phyloP scores from a whole-genome alignment of 92 coral and sea anemone genomes.

The Nematostella vectensis region DNA sequence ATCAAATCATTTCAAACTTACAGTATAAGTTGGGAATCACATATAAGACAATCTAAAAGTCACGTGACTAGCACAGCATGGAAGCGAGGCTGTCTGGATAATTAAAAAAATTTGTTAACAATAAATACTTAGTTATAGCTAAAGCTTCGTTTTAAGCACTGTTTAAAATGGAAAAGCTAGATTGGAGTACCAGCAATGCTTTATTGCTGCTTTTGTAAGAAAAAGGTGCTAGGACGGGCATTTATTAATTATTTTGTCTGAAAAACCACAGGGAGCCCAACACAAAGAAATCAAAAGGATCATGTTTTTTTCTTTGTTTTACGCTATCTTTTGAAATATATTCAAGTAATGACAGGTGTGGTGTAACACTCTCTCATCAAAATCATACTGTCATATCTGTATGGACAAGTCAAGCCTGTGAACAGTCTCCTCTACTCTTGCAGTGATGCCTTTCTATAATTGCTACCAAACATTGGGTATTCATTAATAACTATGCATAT shows the following conservation, averaged over 20 bases:
- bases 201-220: not conserved
- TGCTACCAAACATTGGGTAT: not conserved
- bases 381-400: no score
- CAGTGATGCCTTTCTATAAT: no score
- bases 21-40: slow-evolving; percentile 21
- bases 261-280: slow-evolving; percentile 1
- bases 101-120: not conserved
- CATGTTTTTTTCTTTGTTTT: not conserved
- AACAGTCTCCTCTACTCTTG: no score
- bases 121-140: not conserved
- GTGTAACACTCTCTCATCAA: no score
- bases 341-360: not conserved
- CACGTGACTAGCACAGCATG: slow-evolving; percentile 27
- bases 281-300: not conserved
- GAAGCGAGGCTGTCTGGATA: slow-evolving; percentile 20
- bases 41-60: slow-evolving; percentile 13
- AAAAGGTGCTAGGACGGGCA: not conserved
- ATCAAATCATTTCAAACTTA: slow-evolving; percentile 14
- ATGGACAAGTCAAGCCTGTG: no score
- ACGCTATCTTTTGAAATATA: no score
- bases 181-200: not conserved
- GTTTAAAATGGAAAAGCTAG: not conserved
- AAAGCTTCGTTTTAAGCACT: not conserved
- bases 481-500: not conserved
- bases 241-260: not conserved